phyloP scores from a whole-genome alignment of 2,888 invertebrate genomes.

The Bombylius discolor region DNA sequence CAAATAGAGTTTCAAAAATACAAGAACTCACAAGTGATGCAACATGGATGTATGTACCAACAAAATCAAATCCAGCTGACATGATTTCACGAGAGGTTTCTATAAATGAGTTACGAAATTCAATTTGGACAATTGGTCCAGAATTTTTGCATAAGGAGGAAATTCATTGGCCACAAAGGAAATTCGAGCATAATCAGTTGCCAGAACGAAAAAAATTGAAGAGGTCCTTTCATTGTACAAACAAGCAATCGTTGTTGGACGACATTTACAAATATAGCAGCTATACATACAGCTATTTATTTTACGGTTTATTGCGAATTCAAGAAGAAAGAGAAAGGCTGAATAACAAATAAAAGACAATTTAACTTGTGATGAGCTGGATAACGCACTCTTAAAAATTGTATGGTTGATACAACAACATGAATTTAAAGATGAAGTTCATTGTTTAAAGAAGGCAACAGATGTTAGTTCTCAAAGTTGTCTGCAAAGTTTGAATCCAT shows the following conservation, averaged over 20 bases:
- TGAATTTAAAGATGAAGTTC: neutral
- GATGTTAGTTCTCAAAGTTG: neutral
- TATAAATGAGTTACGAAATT: constrained; percentile 5
- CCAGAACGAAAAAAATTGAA: constrained; percentile 1
- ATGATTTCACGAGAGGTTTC: constrained; percentile 12
- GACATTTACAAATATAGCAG: neutral
- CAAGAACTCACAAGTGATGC: constrained; percentile 2
- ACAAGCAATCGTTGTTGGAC: neutral
- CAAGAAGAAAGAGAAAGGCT: neutral
- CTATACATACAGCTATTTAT: neutral
- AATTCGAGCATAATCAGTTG: neutral
- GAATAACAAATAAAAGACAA: neutral
- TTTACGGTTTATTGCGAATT: neutral
- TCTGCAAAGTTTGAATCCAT: constrained; percentile 2
- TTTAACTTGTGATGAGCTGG: neutral
- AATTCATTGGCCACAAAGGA: neutral
- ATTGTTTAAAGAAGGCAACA: neutral
- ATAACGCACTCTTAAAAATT: neutral
- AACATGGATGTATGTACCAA: constrained; percentile 11
- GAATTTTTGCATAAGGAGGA: neutral
- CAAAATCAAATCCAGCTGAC: constrained; percentile 14
- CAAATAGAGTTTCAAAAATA: constrained; percentile 15
- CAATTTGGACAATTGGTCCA: neutral
- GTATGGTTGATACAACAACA: neutral
- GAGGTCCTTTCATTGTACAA: too few species aligned